Percentiles rank a stretch among this genome's conserved stretches.
phyloP scores from a whole-genome alignment of 2,797 vertebrate genomes.

The Gastrophryne carolinensis region DNA sequence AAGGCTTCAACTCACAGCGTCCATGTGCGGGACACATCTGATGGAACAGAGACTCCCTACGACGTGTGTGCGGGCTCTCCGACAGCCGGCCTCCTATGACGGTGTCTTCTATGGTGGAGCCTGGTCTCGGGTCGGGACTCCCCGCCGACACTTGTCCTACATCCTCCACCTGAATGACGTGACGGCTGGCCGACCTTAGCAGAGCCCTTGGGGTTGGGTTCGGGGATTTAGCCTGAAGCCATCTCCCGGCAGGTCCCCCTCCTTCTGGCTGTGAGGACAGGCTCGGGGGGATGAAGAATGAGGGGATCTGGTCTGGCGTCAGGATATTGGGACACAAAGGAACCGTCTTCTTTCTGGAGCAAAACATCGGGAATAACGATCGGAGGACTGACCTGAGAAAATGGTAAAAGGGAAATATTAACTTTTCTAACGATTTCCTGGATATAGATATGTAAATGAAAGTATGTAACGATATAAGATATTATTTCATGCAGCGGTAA shows the following conservation, averaged over 20 bases:
- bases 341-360: conserved; percentile 38
- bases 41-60: conserved; percentile 90
- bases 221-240: neutral
- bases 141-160: neutral
- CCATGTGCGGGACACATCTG: conserved; percentile 64
- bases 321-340: conserved; percentile 61
- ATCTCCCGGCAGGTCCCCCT: neutral
- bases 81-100: conserved; percentile 55
- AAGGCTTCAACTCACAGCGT: neutral
- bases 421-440: no score
- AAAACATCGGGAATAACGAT: conserved; percentile 41
- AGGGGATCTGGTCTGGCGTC: conserved; percentile 65
- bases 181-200: neutral
- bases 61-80: conserved; percentile 89
- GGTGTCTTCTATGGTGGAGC: conserved; percentile 51
- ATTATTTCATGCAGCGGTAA: no score
- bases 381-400: neutral
- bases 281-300: conserved; percentile 65
- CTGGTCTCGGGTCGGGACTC: neutral
- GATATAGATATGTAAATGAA: no score
- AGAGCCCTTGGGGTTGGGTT: neutral
- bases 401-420: neutral
- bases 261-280: conserved; percentile 12
- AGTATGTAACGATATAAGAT: no score
- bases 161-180: neutral